These are phyloP conservation scores for Diploscapter pachys DNA, from an alignment of 1,140 invertebrate genomes.

Conservation along the genomic window DNA sequence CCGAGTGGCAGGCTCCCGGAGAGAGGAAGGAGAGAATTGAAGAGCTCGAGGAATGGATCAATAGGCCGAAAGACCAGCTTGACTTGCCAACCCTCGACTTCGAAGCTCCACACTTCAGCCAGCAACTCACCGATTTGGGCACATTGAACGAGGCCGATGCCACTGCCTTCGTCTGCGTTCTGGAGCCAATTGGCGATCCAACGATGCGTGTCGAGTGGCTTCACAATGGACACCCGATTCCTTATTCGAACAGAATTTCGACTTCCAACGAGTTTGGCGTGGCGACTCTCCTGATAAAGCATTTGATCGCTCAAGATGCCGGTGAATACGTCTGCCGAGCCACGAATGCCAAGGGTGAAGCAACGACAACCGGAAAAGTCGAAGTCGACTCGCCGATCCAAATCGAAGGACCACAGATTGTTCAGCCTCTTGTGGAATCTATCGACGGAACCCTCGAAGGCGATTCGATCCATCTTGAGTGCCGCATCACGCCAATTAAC, in stretches of 20 bases:
- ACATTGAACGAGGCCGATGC: slow-evolving; percentile 78
- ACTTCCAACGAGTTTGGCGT: slow-evolving; percentile 94
- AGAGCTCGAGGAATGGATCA: slow-evolving; percentile 53
- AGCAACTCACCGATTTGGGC: slow-evolving; percentile 50
- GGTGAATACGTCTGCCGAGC: slow-evolving; percentile 92
- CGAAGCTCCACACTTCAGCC: slow-evolving; percentile 48
- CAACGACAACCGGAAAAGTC: slow-evolving; percentile 45
- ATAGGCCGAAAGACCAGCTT: slow-evolving; percentile 49
- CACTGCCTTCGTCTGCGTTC: slow-evolving; percentile 84
- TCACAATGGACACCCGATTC: slow-evolving; percentile 79
- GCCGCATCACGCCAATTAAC: slow-evolving; percentile 88
- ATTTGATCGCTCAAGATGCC: slow-evolving; percentile 86
- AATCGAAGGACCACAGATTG: slow-evolving; percentile 45
- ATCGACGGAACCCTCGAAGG: slow-evolving; percentile 74
- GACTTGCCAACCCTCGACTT: slow-evolving; percentile 46
- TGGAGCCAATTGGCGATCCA: slow-evolving; percentile 89
- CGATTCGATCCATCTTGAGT: slow-evolving; percentile 89
- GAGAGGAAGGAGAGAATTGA: slow-evolving; percentile 74
- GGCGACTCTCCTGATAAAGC: slow-evolving; percentile 88
- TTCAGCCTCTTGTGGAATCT: slow-evolving; percentile 71
- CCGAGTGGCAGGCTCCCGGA: slow-evolving; percentile 86
- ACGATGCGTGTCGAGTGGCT: slow-evolving; percentile 92
- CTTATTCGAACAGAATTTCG: slow-evolving; percentile 80
- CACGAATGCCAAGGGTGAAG: slow-evolving; percentile 59
- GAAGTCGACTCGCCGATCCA: slow-evolving; percentile 50